A percentile compares a stretch with the other conserved stretches of the same genome.
These are phyloP conservation scores for Pocillopora meandrina DNA, from an alignment of 92 coral and sea anemone species.

Conservation along the genomic window DNA sequence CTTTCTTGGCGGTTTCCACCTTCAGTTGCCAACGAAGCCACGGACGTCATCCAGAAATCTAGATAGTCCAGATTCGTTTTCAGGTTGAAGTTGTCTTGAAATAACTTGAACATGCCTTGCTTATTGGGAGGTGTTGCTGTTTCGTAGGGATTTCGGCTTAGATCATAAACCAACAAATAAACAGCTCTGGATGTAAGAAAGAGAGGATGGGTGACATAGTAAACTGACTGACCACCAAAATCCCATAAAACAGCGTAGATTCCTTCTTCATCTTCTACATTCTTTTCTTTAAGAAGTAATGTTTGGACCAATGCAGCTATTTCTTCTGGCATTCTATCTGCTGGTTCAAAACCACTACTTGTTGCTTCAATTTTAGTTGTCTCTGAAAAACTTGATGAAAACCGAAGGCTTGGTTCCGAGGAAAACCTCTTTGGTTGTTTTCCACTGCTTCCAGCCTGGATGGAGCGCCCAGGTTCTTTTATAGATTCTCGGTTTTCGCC, in stretches of 20 bases:
- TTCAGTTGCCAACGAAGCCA: conserved; percentile 24
- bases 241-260: conserved; percentile 57
- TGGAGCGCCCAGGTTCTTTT: background rate
- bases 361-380: background rate
- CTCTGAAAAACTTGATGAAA: background rate
- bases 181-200: conserved; percentile 66
- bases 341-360: background rate
- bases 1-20: background rate
- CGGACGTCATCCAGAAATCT: conserved; percentile 69
- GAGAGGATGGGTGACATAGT: conserved; percentile 70
- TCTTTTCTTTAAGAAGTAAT: conserved; percentile 9
- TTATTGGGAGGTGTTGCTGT: conserved; percentile 45
- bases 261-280: background rate
- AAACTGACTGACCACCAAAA: conserved; percentile 76
- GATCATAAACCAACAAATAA: conserved; percentile 55
- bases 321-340: conserved; percentile 34
- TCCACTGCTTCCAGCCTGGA: background rate
- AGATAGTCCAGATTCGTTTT: conserved; percentile 56
- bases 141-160: conserved; percentile 36
- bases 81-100: conserved; percentile 19
- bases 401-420: background rate
- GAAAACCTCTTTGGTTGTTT: background rate
- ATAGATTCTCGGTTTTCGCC: background rate
- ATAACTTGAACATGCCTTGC: conserved; percentile 31
- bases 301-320: conserved; percentile 29